phyloP scores from a whole-genome alignment of 2,888 invertebrate species.

The Athalia rosae region DNA sequence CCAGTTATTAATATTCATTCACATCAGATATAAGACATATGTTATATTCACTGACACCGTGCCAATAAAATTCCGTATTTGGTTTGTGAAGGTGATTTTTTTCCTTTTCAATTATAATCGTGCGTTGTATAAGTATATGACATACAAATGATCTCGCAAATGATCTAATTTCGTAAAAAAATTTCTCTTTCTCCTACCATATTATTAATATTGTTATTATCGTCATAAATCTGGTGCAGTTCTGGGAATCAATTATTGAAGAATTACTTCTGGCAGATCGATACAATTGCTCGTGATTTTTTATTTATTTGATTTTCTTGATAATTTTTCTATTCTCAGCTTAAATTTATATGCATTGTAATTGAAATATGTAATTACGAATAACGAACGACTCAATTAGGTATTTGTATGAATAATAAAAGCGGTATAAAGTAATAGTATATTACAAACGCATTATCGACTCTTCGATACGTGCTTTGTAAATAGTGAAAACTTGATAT shows the following conservation, averaged over 20 bases:
- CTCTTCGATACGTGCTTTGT: conserved; percentile 15
- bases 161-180: no score
- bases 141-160: no score
- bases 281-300: neutral
- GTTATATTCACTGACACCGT: neutral
- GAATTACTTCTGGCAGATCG: no score
- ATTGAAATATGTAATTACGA: conserved; percentile 29
- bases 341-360: neutral
- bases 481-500: conserved; percentile 37
- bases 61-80: neutral
- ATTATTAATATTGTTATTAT: no score
- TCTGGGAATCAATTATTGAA: no score
- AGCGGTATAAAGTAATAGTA: no score
- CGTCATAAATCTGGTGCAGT: no score
- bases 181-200: no score
- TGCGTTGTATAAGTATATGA: no score
- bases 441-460: neutral
- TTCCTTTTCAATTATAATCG: no score
- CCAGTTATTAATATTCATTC: conserved; percentile 12
- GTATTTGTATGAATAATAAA: conserved; percentile 20
- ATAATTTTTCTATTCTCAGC: neutral
- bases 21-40: neutral
- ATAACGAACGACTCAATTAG: conserved; percentile 28
- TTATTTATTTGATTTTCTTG: neutral
- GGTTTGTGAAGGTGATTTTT: no score